Evolutionary conservation across 2,113 vertebrate genomes (phyloP).

Genomic region (Prinia subflava): DNA sequence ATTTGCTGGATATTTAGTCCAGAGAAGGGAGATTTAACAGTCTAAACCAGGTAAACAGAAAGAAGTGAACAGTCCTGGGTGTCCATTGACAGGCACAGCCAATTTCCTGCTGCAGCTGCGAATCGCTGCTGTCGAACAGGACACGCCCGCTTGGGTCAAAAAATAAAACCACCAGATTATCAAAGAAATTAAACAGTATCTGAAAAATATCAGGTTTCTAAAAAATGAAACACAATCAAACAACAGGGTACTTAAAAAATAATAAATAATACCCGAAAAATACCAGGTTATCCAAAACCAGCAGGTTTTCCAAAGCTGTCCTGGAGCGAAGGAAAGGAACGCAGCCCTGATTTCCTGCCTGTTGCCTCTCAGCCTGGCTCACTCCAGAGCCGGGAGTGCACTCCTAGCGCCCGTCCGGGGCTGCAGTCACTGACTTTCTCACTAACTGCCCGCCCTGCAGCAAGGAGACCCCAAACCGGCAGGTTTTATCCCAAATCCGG

Average conservation of each 20-base stretch:
- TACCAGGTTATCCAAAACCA: not conserved
- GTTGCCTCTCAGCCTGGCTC: not conserved
- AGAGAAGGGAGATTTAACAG: not conserved
- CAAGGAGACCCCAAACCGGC: not conserved
- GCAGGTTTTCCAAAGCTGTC: not conserved
- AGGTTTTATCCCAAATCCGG: not conserved
- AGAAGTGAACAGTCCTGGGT: not conserved
- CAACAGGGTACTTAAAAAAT: not conserved
- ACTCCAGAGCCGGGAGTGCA: not conserved
- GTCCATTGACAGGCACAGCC: not conserved
- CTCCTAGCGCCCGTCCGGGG: not conserved
- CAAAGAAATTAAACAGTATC: not conserved
- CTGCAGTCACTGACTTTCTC: not conserved
- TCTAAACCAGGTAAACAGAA: not conserved
- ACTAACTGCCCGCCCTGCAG: no score
- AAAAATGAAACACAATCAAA: not conserved
- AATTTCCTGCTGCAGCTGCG: not conserved
- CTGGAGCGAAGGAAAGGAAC: not conserved
- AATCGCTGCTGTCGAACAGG: accelerated
- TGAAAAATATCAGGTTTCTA: not conserved
- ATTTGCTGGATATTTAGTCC: not conserved
- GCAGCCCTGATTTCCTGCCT: not conserved
- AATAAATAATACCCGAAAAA: not conserved
- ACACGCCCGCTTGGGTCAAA: not conserved
- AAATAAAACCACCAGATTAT: not conserved